Evolutionary conservation across 2,888 invertebrate genomes (phyloP), one percentile per base, ranked within the genome.

Genomic region (Caenorhabditis plicata): DNA sequence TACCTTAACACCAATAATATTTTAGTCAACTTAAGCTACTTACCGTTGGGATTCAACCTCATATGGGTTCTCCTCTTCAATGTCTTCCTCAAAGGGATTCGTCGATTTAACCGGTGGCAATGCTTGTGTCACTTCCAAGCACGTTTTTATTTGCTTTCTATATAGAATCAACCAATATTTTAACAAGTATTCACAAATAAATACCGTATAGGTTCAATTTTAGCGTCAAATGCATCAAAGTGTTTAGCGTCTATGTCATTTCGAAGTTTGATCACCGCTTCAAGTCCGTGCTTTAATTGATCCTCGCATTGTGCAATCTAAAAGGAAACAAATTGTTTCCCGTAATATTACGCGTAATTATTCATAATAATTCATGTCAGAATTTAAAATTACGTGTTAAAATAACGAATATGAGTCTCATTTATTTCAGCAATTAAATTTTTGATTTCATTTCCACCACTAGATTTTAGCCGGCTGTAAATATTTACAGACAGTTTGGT

Each of bases 191-290:
- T 4, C 20, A 7, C 20, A 51, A 38, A n/a, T n/a, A 26, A 23
- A 4, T 29, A 64, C 65, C 62, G 41, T n/a, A 71, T 69, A 7
- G 73, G 73, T 22, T 74, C 73, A 4, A 73, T 50, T n/a, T 63
- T 38, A 11, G 50, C 25, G 42, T 74, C 74, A 23, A 74, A 74
- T 15, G 55, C 50, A 9, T 71, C 64, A 32, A 61, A 57, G 23
- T 50, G 57, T 1, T 53, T 49, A 7, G 29, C 35, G 35, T 61
- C 57, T 2, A 74, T 36, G 22, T 66, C 57, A 8, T 31, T 43
- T 25, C 73, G 50, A 11, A 66, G 47, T 22, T 55, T 41, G 15
- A 74, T 25, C 29, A 74, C 50, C 32, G 71, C 68, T 13, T 68
- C 62, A 3, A 74, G 48, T 0, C 73, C 76, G 20, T 58, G 51